Base-by-base conservation (phyloP, 2,113 vertebrate genomes). In the Prunella fulvescens region DNA sequence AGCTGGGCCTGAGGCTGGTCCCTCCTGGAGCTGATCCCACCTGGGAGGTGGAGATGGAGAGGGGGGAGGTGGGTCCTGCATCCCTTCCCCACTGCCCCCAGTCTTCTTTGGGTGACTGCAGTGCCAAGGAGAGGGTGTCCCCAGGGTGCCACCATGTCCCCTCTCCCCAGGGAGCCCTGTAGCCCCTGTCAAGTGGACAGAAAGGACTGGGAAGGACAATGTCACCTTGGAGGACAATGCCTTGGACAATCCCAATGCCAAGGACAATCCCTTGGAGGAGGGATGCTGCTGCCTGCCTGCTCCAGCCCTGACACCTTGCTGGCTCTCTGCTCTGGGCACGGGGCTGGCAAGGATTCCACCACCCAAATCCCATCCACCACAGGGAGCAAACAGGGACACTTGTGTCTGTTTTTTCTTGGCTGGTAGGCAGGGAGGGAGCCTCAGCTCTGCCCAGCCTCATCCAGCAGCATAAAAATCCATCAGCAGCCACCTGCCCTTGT, bases 391-490 rank as follows among this genome's bases (percentile, higher is more conserved):
- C 4, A 45, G 81, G 62, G 48, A 56, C 19, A 26, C 51, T 51
- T 70, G 53, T 88, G 69, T 29, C 86, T 45, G 15, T 3, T 64
- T 72, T 64, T 74, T 45, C 26, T 33, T 26, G 33, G 54, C 50
- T 78, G 61, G 22, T 24, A 44, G 40, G 28, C 48, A 48, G 48
- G 81, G 83, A 84, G 62, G 35, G 26, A 73, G 26, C 77, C 57
- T 53, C 15, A 18, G 45, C 72, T 65, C 39, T 42, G 33, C 65
- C 48, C 70, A 92, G 77, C 51, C 83, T 33, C 73, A 62, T 69
- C 54, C 74, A 51, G 88, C 90, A 66, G 50, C 76, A 51, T 96
- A 85, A 81, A 95, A 96, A 86, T 90, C 73, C 9, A 24, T 25
- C 61, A 57, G 47, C 10, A 9, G 14, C 76, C 0, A 0, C 26